These are phyloP conservation scores for Myrmecobius fasciatus DNA, from an alignment of 2,113 vertebrate species.

Conservation along the genomic window DNA sequence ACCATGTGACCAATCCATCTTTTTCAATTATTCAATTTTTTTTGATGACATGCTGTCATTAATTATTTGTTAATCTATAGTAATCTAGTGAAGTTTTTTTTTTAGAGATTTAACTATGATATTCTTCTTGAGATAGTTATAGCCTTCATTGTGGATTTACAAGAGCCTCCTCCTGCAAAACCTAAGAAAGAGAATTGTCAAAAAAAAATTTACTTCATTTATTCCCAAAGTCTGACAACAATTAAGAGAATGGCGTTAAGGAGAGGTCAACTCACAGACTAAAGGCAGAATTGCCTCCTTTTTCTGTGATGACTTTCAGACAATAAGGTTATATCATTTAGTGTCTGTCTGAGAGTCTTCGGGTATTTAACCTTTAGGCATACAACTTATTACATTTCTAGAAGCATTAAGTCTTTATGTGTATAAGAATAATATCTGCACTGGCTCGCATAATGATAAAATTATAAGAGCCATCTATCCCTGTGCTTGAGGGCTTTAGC, in stretches of 20 bases:
- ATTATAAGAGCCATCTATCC: slow-evolving; percentile 68
- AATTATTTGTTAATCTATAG: not conserved
- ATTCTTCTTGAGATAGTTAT: not conserved
- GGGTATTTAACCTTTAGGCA: slow-evolving; percentile 61
- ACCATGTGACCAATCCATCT: not conserved
- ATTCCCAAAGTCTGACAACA: slow-evolving; percentile 15
- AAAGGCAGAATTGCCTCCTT: slow-evolving; percentile 55
- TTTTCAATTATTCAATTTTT: not conserved
- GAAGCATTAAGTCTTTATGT: slow-evolving; percentile 67
- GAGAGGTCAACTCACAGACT: slow-evolving; percentile 5
- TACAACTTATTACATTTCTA: slow-evolving; percentile 64
- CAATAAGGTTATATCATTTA: slow-evolving; percentile 64
- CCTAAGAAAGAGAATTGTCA: slow-evolving; percentile 2
- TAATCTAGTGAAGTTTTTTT: not conserved
- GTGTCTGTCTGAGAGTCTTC: slow-evolving; percentile 62
- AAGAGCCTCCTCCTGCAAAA: not conserved
- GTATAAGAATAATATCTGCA: slow-evolving; percentile 59
- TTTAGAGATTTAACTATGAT: not conserved
- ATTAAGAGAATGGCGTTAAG: slow-evolving; percentile 36
- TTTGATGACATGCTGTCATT: not conserved
- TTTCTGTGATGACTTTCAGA: slow-evolving; percentile 52
- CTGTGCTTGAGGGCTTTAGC: slow-evolving; percentile 19
- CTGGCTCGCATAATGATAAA: slow-evolving; percentile 66
- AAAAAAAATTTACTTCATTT: slow-evolving; percentile 44
- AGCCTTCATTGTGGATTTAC: not conserved